Conservation (phyloP, 2,797 vertebrate species). For the Cetoscarus ocellatus region DNA sequence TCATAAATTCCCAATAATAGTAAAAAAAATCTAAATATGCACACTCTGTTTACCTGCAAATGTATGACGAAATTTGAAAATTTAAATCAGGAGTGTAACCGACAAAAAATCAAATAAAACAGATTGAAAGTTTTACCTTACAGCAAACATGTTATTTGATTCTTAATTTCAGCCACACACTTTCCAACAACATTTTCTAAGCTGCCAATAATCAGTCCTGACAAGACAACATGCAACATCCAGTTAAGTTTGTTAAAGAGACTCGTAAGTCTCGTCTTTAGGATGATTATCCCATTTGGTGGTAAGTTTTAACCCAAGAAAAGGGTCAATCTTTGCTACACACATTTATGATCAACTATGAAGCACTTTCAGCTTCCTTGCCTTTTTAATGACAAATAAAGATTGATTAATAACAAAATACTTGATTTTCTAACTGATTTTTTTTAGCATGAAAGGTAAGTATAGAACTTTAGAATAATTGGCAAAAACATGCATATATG, state of each 20-base stretch:
- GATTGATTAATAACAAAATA: too few relatives aligned
- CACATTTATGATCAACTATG: background rate
- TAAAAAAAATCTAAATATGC: background rate
- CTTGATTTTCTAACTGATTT: too few relatives aligned
- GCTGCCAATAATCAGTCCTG: constrained; percentile 7
- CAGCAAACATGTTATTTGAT: background rate
- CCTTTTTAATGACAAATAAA: too few relatives aligned
- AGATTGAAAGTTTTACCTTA: too few relatives aligned
- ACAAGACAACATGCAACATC: constrained; percentile 26
- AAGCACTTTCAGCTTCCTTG: too few relatives aligned
- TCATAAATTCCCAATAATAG: background rate
- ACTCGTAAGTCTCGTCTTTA: constrained; percentile 16
- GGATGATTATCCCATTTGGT: constrained; percentile 6
- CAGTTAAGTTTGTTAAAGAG: constrained; percentile 34
- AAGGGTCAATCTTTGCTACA: background rate
- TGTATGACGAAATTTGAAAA: background rate
- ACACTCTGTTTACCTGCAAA: background rate
- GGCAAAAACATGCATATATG: too few relatives aligned
- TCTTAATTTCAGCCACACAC: background rate
- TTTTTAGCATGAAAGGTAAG: too few relatives aligned
- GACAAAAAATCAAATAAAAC: too few relatives aligned
- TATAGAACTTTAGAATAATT: too few relatives aligned
- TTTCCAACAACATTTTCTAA: constrained; percentile 3
- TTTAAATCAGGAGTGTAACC: too few relatives aligned
- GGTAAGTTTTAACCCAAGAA: background rate